These are phyloP conservation scores for Meriones psammophilus DNA, from an alignment of 2,797 vertebrate genomes.

Conservation along the genomic window DNA sequence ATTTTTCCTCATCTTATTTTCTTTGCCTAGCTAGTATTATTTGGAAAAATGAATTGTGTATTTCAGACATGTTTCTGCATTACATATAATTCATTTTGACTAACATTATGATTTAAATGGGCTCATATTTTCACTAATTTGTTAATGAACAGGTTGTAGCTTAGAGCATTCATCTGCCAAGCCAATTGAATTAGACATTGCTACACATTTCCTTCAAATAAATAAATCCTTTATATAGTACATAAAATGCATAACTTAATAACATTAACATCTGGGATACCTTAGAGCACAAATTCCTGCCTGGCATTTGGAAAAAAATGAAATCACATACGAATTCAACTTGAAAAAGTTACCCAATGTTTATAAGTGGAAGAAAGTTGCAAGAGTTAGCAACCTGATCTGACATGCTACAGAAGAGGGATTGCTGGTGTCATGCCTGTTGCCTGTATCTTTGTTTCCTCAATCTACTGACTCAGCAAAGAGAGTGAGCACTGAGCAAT, in stretches of 20 bases:
- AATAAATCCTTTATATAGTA: slow-evolving; percentile 14
- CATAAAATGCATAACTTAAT: slow-evolving; percentile 13
- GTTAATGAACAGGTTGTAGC: slow-evolving; percentile 7
- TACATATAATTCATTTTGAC: slow-evolving; percentile 2
- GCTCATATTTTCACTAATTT: slow-evolving; percentile 30
- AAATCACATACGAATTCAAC: slow-evolving; percentile 16
- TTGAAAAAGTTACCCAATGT: not conserved
- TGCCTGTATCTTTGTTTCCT: not conserved
- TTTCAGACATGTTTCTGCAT: slow-evolving; percentile 17
- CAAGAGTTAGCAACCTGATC: not conserved
- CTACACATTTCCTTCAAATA: slow-evolving; percentile 28
- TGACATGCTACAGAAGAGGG: not conserved
- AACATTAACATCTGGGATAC: not conserved
- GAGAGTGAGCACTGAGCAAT: not conserved
- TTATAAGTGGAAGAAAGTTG: not conserved
- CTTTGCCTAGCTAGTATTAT: not conserved
- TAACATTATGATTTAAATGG: slow-evolving; percentile 50
- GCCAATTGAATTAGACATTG: not conserved
- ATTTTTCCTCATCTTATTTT: not conserved
- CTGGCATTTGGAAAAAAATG: slow-evolving; percentile 8
- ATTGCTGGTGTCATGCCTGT: not conserved
- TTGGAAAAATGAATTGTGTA: not conserved
- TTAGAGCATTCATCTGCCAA: slow-evolving; percentile 9
- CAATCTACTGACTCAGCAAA: not conserved
- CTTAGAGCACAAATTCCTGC: not conserved